Percentiles rank a stretch among this genome's conserved stretches.
These are phyloP conservation scores for Lycophotia porphyrea DNA, from an alignment of 2,888 invertebrate genomes.

Conservation along the genomic window DNA sequence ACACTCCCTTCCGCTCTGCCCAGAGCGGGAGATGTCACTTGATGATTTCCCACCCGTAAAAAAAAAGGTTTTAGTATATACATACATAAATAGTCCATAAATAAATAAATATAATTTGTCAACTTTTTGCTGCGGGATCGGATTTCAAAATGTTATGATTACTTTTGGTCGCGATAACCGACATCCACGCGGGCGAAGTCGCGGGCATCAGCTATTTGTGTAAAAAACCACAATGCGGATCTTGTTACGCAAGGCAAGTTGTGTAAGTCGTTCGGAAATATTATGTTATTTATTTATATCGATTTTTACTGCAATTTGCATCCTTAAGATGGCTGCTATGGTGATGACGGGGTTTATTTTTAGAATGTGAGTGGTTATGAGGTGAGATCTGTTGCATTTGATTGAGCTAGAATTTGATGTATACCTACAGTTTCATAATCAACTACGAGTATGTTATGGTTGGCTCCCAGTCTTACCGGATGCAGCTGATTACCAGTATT, in stretches of 20 bases:
- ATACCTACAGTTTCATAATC: background rate
- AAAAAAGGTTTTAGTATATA: no score
- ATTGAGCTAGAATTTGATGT: background rate
- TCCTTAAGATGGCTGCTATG: background rate
- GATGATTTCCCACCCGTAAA: no score
- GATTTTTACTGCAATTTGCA: constrained; percentile 40
- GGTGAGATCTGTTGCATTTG: background rate
- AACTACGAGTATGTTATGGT: no score
- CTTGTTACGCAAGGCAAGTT: constrained; percentile 29
- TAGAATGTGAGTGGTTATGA: constrained; percentile 12
- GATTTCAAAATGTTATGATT: no score
- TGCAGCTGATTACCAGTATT: no score
- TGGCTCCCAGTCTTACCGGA: no score
- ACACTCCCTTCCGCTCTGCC: no score
- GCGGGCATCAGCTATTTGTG: background rate
- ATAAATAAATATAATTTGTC: no score
- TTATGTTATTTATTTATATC: constrained; percentile 26
- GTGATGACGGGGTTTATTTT: background rate
- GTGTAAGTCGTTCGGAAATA: constrained; percentile 35
- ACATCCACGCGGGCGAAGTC: background rate
- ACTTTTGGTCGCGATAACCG: no score
- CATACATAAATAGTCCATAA: no score
- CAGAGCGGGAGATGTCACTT: no score
- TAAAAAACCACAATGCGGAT: constrained; percentile 36
- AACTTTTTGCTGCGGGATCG: no score